Evolutionary conservation across 1,140 invertebrate genomes (phyloP), one percentile per base, ranked within the genome.

Genomic region (Ostrea denselamellosa): DNA sequence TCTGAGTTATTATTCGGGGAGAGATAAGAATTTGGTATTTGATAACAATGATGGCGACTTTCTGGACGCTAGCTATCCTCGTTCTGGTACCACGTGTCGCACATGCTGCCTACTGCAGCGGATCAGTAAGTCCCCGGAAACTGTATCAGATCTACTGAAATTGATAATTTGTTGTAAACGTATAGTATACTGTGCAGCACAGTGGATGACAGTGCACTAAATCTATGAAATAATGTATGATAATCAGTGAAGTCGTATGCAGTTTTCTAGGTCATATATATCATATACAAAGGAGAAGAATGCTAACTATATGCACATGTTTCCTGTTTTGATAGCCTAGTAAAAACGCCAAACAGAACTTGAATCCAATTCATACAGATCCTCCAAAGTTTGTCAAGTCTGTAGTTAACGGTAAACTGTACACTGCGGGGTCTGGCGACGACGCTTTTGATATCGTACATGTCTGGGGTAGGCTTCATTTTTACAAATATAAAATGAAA

Each of bases 381-480:
- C 52, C 89, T 28, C 91, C 92, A 25, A 68, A 54, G 5, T 90
- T 91, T 12, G 34, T 93, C 0, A 90, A 87, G 22, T 85, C 90
- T 51, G 90, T 92, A 22, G 71, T 86, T 14, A 93, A 93, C 86
- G 93, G 91, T 51, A 91, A 92, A 53, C 83, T 92, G 9, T 93
- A 90, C 81, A 89, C 77, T 19, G 88, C 90, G 17, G 93, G 93
- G 0, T 82, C 81, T 2, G 92, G 90, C 12, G 90, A 92, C 28
- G 91, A 92, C 82, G 81, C 87, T 8, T 91, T 93, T 51, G 85
- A 91, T 28, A 88, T 93, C 52, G 90, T 91, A 7, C 93, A 93
- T 90, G 86, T 93, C 25, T 93, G 89, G 88, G 93, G 93, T 92
- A 88, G 86, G 89, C 86, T 44, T 44, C 2, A 5, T 44, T 44